These are phyloP conservation scores for Chinchilla lanigera DNA, from an alignment of 2,113 vertebrate species.

Conservation along the genomic window DNA sequence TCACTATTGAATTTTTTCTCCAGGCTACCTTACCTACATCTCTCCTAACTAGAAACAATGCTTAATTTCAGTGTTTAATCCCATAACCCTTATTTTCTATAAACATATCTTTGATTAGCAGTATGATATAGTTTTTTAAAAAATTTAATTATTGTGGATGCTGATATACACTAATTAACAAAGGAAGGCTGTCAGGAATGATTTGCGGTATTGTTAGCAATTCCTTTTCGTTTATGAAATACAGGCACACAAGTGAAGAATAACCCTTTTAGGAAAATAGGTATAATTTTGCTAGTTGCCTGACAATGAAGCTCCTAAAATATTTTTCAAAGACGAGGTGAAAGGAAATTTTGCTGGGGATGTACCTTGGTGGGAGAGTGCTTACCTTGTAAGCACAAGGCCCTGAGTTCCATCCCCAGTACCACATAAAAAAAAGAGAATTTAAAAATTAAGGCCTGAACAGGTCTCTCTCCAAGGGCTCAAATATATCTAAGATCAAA, in stretches of 20 bases:
- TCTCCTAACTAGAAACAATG: constrained; percentile 57
- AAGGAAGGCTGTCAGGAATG: constrained; percentile 54
- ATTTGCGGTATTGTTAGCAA: constrained; percentile 37
- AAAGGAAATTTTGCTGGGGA: neutral
- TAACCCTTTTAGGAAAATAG: constrained; percentile 33
- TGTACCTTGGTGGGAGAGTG: neutral
- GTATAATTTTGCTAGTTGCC: constrained; percentile 62
- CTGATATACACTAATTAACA: constrained; percentile 45
- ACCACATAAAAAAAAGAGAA: neutral
- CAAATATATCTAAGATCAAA: neutral
- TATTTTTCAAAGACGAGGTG: constrained; percentile 60
- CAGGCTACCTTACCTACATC: neutral
- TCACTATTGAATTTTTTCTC: constrained; percentile 39
- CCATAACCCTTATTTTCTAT: constrained; percentile 65
- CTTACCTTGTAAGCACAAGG: neutral
- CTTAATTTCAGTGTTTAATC: constrained; percentile 67
- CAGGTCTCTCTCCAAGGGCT: neutral
- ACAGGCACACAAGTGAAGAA: constrained; percentile 34
- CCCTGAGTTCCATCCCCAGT: neutral
- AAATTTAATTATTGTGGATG: constrained; percentile 69
- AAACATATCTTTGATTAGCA: constrained; percentile 65
- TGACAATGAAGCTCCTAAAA: constrained; percentile 37
- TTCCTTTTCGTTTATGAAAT: constrained; percentile 58
- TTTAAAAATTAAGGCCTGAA: neutral
- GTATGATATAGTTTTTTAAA: neutral